These are phyloP conservation scores for Drosophila tristis DNA, from an alignment of 1,140 invertebrate species.

Conservation along the genomic window DNA sequence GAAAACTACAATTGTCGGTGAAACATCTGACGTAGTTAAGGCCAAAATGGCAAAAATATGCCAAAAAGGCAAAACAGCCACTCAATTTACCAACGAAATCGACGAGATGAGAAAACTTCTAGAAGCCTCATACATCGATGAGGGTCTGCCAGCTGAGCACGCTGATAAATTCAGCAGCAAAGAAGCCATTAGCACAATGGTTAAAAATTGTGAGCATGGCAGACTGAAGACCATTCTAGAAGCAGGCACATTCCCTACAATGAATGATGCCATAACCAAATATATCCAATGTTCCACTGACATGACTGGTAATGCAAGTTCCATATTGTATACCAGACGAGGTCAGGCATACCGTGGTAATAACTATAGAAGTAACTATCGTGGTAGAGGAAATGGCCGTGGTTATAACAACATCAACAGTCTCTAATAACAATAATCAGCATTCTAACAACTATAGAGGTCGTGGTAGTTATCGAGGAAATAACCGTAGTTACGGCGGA, in stretches of 20 bases:
- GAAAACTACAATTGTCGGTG: slow-evolving; percentile 5
- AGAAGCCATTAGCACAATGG: too few relatives aligned
- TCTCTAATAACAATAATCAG: too few relatives aligned
- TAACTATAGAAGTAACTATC: neutral
- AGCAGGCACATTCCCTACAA: neutral
- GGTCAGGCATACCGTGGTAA: neutral
- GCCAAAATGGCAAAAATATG: slow-evolving; percentile 1
- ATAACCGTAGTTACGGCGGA: too few relatives aligned
- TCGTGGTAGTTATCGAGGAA: too few relatives aligned
- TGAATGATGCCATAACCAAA: slow-evolving; percentile 1
- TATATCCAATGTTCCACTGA: slow-evolving; percentile 3
- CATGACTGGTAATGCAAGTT: neutral
- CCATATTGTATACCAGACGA: neutral
- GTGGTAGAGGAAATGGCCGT: neutral
- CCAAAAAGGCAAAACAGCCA: neutral
- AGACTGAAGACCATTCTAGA: neutral
- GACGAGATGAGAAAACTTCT: neutral
- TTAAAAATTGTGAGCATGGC: neutral
- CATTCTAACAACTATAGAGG: too few relatives aligned
- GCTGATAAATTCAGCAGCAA: neutral
- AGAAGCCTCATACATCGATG: slow-evolving; percentile 3
- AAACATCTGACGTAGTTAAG: neutral
- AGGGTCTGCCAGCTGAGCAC: neutral
- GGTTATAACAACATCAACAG: too few relatives aligned
- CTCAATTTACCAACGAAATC: neutral